Conservation (phyloP, 2,113 vertebrate genomes). For the Recurvirostra avosetta region DNA sequence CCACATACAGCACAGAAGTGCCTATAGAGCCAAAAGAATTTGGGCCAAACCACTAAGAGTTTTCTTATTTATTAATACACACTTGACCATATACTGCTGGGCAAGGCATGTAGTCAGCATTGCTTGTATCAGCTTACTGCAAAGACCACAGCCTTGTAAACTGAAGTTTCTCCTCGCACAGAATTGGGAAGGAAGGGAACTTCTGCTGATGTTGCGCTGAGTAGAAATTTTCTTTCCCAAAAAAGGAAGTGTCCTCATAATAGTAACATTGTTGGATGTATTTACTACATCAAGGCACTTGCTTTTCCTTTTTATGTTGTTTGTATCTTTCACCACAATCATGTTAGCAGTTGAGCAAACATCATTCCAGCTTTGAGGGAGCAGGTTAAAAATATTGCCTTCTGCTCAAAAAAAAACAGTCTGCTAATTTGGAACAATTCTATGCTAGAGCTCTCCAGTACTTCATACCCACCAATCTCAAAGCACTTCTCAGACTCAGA, state of each 20-base stretch:
- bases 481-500: neutral
- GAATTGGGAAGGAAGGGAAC: slow-evolving; percentile 31
- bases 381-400: neutral
- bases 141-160: slow-evolving; percentile 1
- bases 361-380: neutral
- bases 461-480: neutral
- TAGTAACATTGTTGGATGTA: neutral
- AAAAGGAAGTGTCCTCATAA: slow-evolving; percentile 10
- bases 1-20: neutral
- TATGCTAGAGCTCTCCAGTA: neutral
- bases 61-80: neutral
- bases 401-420: neutral
- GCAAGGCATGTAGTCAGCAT: neutral
- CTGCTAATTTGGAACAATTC: neutral
- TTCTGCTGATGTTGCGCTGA: slow-evolving; percentile 12
- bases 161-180: neutral
- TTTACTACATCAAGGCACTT: neutral
- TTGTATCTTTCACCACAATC: neutral
- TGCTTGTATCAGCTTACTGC: slow-evolving; percentile 29
- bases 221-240: neutral
- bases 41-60: slow-evolving; percentile 19
- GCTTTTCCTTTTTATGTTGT: neutral
- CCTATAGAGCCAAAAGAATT: neutral
- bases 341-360: neutral
- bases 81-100: neutral